Evolutionary conservation across 2,113 vertebrate species (phyloP), one percentile per base, ranked within the genome.

Genomic region (Hippoglossus stenolepis): DNA sequence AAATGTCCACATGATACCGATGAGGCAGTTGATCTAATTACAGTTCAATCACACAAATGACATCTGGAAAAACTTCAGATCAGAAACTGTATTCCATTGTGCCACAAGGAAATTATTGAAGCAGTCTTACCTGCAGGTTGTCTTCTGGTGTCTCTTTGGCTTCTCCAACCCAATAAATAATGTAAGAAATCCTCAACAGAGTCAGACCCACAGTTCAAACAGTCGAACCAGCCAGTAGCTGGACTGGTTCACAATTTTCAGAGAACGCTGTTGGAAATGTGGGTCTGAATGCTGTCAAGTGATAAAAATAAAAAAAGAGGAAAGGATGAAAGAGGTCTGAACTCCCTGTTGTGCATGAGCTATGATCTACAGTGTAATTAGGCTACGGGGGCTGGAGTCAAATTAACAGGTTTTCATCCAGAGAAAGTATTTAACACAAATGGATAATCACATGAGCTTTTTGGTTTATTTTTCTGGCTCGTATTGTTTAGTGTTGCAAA

Each of bases 121-220:
- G 84, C 76, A 66, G 78, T 93, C 93, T 93, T 92, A 94, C 93
- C 92, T 70, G 76, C 3, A 31, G 62, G 88, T 49, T 28, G 85
- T 85, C 82, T 87, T 91, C 86, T 62, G 65, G 60, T 65, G 75
- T 82, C 65, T 74, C 67, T 82, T 31, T 67, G 82, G 86, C 26
- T 64, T 79, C 83, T 59, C 59, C 65, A 84, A 87, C 85, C 74
- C 74, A 78, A 38, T 65, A 49, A 54, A 53, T 24, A 0, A 1
- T 66, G n/a, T 65, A 60, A 61, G 26, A 77, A 56, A 49, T 21
- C 66, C 82, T 81, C 26, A 62, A 60, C 67, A 31, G 24, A 63
- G 70, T 61, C 77, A 84, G 79, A 57, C 86, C 80, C 83, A 91
- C 71, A 69, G 24, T 75, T 77, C 65, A 73, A 79, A 75, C 63